Evolutionary conservation across 2,113 vertebrate species (phyloP), one percentile per base, ranked within the genome.

Genomic region (Phalacrocorax pelagicus): DNA sequence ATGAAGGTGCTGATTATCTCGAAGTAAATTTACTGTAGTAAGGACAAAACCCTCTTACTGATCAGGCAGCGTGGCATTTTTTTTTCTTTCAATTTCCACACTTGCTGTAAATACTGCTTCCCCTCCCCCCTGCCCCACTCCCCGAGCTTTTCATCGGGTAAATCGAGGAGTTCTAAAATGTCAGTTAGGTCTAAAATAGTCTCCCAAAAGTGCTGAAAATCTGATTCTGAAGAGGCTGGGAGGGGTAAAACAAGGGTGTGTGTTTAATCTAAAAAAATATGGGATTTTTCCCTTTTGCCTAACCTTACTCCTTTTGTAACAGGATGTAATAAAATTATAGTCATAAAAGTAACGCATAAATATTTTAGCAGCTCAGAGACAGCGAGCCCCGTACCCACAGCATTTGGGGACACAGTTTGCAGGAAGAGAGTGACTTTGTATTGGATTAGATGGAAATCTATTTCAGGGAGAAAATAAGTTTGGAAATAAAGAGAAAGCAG

Each of bases 131-230:
- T 22, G 12, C 51, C 23, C 38, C 38, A 10, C 38, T 6, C 5
- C 3, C 26, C 0, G 0, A 47, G 11, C 5, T 75, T 82, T 86
- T 80, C 7, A 5, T 24, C 0, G 0, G 4, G 3, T 4, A 55
- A 10, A 57, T 17, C 0, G 2, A 52, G 4, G 29, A 73, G 34
- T 82, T 55, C 23, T 86, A 38, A 86, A 80, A 57, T 52, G 6
- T 1, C 12, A 0, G 1, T 47, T 65, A 52, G 2, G 4, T 58
- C 6, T 66, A 27, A 49, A 81, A 58, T 21, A 29, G 12, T 36
- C 24, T 7, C 29, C 42, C 34, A 42, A 63, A 46, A 15, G 9
- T 40, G 30, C 12, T 47, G 34, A 14, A 77, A 84, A 77, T 38
- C 5, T 11, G 12, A 63, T 54, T 83, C 46, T 81, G 15, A 70